Evolutionary conservation across 2,113 vertebrate species (phyloP).

Genomic region (Chinchilla lanigera): DNA sequence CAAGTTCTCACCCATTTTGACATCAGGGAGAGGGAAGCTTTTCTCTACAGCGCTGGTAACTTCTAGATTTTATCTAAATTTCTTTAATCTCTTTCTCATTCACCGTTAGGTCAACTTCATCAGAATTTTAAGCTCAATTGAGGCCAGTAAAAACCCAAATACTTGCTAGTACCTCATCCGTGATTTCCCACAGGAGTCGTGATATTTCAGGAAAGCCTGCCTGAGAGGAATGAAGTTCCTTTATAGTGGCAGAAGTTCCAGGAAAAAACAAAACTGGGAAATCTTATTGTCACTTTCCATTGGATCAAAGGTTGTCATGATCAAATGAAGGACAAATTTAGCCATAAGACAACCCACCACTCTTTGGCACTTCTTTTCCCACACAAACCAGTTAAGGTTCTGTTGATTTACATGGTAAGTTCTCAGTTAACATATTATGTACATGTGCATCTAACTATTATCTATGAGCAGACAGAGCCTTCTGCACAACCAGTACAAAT

Average conservation of each 20-base stretch:
- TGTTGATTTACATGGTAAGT: neutral
- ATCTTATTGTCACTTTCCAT: neutral
- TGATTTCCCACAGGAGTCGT: neutral
- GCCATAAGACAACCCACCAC: neutral
- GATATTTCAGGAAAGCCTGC: neutral
- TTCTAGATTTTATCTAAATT: neutral
- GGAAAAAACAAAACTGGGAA: neutral
- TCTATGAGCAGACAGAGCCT: neutral
- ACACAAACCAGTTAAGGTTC: neutral
- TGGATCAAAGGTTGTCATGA: neutral
- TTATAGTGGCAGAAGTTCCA: neutral
- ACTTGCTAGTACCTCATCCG: neutral
- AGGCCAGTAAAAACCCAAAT: neutral
- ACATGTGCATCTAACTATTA: neutral
- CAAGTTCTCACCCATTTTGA: neutral
- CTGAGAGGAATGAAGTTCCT: neutral
- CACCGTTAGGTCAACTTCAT: neutral
- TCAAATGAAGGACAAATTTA: neutral
- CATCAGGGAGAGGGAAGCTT: neutral
- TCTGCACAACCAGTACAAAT: neutral
- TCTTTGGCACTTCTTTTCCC: neutral
- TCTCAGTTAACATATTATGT: neutral
- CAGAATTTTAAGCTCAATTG: neutral
- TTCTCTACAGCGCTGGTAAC: neutral
- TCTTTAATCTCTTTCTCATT: conserved; percentile 15